phyloP scores from a whole-genome alignment of 2,113 vertebrate genomes.

The Edolisoma coerulescens region DNA sequence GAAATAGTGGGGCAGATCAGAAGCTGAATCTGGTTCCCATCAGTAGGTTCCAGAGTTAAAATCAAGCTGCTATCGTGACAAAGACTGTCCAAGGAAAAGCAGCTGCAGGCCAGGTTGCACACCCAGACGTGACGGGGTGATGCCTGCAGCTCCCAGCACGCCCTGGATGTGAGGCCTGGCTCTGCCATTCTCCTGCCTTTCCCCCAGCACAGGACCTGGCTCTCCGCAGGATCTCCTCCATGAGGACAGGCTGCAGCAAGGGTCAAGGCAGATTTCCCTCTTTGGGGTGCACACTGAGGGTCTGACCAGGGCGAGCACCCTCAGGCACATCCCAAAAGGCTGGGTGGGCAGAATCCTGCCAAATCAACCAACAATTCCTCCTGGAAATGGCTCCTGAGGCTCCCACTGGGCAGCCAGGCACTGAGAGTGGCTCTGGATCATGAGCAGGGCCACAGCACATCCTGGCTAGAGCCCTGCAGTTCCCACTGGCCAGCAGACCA shows the following conservation, averaged over 20 bases:
- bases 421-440: rapidly evolving
- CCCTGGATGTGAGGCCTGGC: neutral
- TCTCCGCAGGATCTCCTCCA: neutral
- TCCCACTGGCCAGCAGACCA: neutral
- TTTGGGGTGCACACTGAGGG: neutral
- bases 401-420: neutral
- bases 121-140: neutral
- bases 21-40: neutral
- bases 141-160: neutral
- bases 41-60: neutral
- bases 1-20: neutral
- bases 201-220: neutral
- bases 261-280: neutral
- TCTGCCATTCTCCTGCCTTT: neutral
- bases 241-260: neutral
- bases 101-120: neutral
- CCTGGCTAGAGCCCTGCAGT: neutral
- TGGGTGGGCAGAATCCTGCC: neutral
- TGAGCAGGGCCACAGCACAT: neutral
- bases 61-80: rapidly evolving
- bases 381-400: neutral
- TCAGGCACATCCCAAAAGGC: neutral
- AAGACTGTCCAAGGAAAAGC: neutral
- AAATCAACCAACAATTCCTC: neutral
- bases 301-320: neutral